A percentile compares a stretch with the other conserved stretches of the same genome.
Evolutionary conservation across 2,113 vertebrate species (phyloP).

Genomic region (Daboia siamensis): DNA sequence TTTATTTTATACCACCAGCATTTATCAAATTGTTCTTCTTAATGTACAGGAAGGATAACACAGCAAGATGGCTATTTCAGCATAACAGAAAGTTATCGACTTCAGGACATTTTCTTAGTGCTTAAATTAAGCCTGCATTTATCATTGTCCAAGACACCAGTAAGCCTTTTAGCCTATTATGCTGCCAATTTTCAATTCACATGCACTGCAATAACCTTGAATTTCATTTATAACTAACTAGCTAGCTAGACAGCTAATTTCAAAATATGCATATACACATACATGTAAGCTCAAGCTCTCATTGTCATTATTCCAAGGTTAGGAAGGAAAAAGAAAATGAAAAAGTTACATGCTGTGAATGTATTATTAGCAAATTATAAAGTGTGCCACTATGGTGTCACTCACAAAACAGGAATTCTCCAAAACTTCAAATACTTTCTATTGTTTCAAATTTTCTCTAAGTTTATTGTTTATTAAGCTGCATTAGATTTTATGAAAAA

Average conservation of each 20-base stretch:
- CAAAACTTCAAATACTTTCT: not conserved
- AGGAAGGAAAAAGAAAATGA: not conserved
- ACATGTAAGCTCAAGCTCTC: not conserved
- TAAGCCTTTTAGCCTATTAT: not conserved
- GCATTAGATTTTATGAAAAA: not conserved
- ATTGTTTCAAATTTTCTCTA: not conserved
- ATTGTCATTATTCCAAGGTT: not conserved
- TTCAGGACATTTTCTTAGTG: not conserved
- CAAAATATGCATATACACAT: not conserved
- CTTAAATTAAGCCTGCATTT: not conserved
- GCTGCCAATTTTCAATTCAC: not conserved
- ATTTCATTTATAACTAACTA: not conserved
- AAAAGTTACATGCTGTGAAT: not conserved
- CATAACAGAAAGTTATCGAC: not conserved
- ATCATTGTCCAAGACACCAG: not conserved
- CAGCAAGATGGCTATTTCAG: not conserved
- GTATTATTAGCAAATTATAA: not conserved
- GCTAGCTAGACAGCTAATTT: not conserved
- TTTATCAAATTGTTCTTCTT: not conserved
- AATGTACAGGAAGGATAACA: not conserved
- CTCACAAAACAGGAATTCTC: not conserved
- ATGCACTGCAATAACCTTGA: slow-evolving; percentile 1
- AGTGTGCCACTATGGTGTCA: not conserved
- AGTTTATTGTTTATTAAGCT: not conserved
- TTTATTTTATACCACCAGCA: not conserved